phyloP scores from a whole-genome alignment of 2,797 vertebrate species.

The Sebastes paucispinis region DNA sequence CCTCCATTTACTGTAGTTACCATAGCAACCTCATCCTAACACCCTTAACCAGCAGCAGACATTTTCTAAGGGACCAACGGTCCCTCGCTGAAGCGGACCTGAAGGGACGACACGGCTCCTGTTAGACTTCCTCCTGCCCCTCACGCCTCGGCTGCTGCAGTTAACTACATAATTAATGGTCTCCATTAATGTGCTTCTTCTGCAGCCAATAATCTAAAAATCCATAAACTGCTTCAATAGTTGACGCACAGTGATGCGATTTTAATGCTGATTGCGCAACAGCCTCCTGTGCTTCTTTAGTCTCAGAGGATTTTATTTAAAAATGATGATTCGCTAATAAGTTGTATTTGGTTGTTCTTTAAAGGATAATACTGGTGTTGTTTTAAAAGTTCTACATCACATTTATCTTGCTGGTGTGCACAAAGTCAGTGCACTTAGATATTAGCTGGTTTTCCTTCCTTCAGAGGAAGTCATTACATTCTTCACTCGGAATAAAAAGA shows the following conservation, averaged over 20 bases:
- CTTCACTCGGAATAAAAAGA: too few relatives aligned
- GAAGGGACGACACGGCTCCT: background rate
- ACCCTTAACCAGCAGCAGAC: constrained; percentile 12
- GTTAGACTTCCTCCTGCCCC: constrained; percentile 27
- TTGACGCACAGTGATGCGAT: constrained; percentile 37
- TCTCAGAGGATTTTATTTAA: constrained; percentile 54
- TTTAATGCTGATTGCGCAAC: constrained; percentile 48
- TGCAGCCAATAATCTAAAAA: constrained; percentile 63
- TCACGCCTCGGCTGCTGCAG: constrained; percentile 52
- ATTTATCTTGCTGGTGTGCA: too few relatives aligned
- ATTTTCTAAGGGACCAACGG: background rate
- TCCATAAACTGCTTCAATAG: constrained; percentile 54
- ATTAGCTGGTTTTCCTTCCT: background rate
- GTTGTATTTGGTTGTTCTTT: background rate
- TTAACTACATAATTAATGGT: constrained; percentile 72
- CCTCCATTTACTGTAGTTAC: constrained; percentile 9
- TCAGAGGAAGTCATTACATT: background rate
- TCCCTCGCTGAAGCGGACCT: background rate
- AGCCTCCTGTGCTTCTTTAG: constrained; percentile 71
- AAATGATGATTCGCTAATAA: background rate
- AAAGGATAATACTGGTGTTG: background rate
- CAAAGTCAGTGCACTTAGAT: background rate
- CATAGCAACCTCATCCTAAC: constrained; percentile 40
- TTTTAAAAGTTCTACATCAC: background rate
- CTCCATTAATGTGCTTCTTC: constrained; percentile 77